Evolutionary conservation across 1,140 invertebrate genomes (phyloP), one percentile per base, ranked within the genome.

Genomic region (Oppia nitens): DNA sequence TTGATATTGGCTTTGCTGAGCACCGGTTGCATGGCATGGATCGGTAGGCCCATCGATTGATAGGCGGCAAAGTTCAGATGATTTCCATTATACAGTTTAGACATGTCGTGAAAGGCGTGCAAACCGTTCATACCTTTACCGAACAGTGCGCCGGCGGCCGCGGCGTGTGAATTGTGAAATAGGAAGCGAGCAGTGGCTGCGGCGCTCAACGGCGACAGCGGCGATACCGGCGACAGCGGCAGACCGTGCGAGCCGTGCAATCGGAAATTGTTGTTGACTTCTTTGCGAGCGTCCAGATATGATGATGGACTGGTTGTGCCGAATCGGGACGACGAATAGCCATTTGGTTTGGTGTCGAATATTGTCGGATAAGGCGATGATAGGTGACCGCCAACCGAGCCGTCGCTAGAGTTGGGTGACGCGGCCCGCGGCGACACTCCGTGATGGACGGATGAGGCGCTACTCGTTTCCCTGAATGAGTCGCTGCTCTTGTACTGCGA

Each of bases 161-260:
- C 47, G 12, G 58, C 50, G 20, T 14, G 27, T 23, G 52, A 49
- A 25, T 57, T 57, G 32, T 65, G 64, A 49, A 61, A 57, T 40
- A 64, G 63, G 21, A 66, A 63, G 20, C 60, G 57, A n/a, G n/a
- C n/a, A 27, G 55, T 53, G 12, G 45, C 40, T 17, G 60, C 57
- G 3, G 60, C 50, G 47, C 51, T 59, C n/a, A 61, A 25, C 14
- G 62, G 62, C 27, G 65, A 63, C 23, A 65, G 40, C 6, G 64
- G 65, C 20, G 65, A 65, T 4, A 66, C 54, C 17, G 65, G 62
- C 3, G 64, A 62, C 40, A 64, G 20, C 4, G 65, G 64, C 20
- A 65, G 49, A 21, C n/a, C 53, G 24, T 32, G 27, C 20, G 28
- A 27, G 12, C 9, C 9, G 14, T 40, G 28, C 17, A 20, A 40